Conservation (phyloP, 2,113 vertebrate species). For the Muscicapa adusta region DNA sequence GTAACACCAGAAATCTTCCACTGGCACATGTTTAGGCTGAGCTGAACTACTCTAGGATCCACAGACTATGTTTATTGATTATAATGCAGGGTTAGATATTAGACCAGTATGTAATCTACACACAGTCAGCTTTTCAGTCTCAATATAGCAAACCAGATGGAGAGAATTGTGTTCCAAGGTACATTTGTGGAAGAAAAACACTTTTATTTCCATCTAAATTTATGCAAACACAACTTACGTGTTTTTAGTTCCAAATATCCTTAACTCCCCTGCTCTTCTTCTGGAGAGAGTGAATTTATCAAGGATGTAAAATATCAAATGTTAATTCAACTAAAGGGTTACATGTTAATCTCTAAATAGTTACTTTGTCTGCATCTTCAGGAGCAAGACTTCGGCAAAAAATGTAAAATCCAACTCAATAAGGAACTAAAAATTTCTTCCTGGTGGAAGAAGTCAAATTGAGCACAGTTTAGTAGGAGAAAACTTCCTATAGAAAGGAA, state of each 20-base stretch:
- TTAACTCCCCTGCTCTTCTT: background rate
- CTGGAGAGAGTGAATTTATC: background rate
- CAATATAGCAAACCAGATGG: background rate
- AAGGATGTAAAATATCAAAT: background rate
- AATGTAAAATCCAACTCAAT: background rate
- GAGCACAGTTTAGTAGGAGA: background rate
- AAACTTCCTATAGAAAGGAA: background rate
- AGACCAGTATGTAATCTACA: background rate
- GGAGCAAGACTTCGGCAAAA: background rate
- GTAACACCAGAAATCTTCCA: background rate
- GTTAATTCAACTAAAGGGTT: background rate
- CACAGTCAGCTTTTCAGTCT: background rate
- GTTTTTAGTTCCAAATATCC: background rate
- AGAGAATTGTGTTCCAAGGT: background rate
- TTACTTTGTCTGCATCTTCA: background rate
- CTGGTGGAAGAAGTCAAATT: background rate
- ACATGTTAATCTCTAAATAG: background rate
- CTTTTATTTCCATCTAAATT: background rate
- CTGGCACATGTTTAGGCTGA: background rate
- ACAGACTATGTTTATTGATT: background rate
- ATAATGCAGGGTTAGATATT: background rate
- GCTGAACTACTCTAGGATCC: background rate
- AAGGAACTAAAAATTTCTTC: background rate
- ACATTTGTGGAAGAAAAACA: background rate
- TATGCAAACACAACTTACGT: background rate